Conservation (phyloP, 1,140 invertebrate species). For the Lethocerus indicus region DNA sequence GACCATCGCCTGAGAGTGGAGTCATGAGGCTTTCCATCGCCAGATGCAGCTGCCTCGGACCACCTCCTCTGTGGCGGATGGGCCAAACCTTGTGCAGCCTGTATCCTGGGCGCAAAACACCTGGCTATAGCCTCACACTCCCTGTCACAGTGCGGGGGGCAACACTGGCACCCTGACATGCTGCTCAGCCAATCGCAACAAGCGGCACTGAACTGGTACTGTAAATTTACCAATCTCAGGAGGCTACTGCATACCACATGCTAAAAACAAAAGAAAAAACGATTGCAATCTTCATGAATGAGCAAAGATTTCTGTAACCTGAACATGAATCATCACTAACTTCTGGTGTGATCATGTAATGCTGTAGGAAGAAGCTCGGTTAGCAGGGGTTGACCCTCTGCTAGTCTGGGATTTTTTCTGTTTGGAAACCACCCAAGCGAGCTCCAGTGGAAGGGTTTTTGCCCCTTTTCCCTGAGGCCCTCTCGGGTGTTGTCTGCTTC, state of each 20-base stretch:
- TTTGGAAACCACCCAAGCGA: too few relatives aligned
- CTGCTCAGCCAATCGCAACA: slow-evolving; percentile 43
- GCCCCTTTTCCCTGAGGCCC: too few relatives aligned
- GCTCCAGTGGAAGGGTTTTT: too few relatives aligned
- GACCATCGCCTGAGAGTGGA: slow-evolving; percentile 39
- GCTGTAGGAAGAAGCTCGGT: too few relatives aligned
- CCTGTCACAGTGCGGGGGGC: slow-evolving; percentile 20
- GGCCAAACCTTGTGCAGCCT: too few relatives aligned
- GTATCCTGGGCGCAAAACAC: slow-evolving; percentile 31
- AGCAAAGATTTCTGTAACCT: too few relatives aligned
- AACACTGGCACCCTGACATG: slow-evolving; percentile 38
- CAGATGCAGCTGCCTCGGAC: slow-evolving; percentile 48
- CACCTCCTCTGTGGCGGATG: slow-evolving; percentile 40
- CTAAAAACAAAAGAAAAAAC: slow-evolving; percentile 23
- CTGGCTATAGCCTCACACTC: slow-evolving; percentile 38
- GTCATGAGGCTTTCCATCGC: slow-evolving; percentile 28
- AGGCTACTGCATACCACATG: slow-evolving; percentile 43
- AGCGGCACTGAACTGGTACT: slow-evolving; percentile 47
- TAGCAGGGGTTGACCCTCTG: too few relatives aligned
- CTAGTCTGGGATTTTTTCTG: too few relatives aligned
- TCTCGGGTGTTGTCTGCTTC: too few relatives aligned
- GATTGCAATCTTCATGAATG: background rate
- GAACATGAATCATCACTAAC: too few relatives aligned
- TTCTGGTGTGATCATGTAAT: too few relatives aligned
- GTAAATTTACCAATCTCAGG: slow-evolving; percentile 45